Evolutionary conservation across 2,113 vertebrate species (phyloP), one percentile per base, ranked within the genome.

Genomic region (Atherinomorus stipes): DNA sequence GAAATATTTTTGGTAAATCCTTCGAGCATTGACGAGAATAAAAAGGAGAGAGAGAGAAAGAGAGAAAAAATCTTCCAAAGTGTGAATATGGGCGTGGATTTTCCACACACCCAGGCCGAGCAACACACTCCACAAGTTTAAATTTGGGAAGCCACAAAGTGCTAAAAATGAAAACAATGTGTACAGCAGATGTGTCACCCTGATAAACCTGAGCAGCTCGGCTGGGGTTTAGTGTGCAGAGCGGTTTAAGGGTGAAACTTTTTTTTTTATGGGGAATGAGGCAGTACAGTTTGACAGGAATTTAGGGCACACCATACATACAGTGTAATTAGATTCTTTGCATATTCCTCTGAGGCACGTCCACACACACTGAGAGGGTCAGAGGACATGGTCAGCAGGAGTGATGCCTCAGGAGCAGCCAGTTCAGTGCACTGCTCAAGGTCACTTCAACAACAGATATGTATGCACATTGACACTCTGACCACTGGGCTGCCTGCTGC

Each of bases 311-410:
- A 58, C 50, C 60, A 37, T 74, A 38, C 49, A 67, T 82, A 76
- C 80, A 67, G 57, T 51, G 60, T 86, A 80, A 89, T 89, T 88
- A 90, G 63, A 86, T 85, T 89, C 76, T 92, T 85, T 88, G 70
- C 68, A 80, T 87, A 81, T 86, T 62, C 70, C 66, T 80, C n/a
- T 38, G 60, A 72, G 76, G 71, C 77, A 68, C 77, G 16, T 76
- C 66, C 74, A 64, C 70, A 51, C 67, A 49, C 67, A 49, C 81
- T 28, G 69, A 52, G 38, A 51, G 73, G 86, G 86, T 89, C 88
- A 76, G 79, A 76, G 86, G 90, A 71, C 81, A 60, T 45, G 86
- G 86, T 80, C 79, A 82, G 83, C 70, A 67, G 84, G 67, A 80
- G 69, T 50, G 83, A 87, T 8, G 77, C 87, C 79, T 74, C 56